Conservation (phyloP, 2,797 vertebrate genomes). For the Lindbergichthys nudifrons region DNA sequence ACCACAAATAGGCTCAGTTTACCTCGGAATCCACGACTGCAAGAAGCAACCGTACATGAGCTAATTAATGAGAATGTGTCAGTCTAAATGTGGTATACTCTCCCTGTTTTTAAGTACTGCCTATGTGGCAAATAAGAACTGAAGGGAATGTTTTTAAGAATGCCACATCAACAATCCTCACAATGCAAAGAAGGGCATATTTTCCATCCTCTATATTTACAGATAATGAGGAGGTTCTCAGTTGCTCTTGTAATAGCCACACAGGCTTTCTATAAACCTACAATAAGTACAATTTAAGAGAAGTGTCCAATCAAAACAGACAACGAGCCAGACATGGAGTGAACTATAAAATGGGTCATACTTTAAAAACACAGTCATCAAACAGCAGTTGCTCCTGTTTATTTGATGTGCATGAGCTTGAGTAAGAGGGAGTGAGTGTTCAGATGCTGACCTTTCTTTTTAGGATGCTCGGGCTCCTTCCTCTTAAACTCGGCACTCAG, state of each 20-base stretch:
- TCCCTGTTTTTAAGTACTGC: slow-evolving; percentile 15
- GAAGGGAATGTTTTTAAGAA: slow-evolving; percentile 15
- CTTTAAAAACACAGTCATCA: slow-evolving; percentile 46
- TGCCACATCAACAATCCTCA: slow-evolving; percentile 30
- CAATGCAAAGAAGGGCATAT: slow-evolving; percentile 22
- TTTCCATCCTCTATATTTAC: slow-evolving; percentile 34
- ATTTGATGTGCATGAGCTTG: slow-evolving; percentile 26
- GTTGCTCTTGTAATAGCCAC: slow-evolving; percentile 25
- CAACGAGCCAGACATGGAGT: slow-evolving; percentile 34
- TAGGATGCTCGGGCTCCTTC: slow-evolving; percentile 72
- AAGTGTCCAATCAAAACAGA: slow-evolving; percentile 52
- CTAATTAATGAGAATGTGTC: slow-evolving; percentile 24
- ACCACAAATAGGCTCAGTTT: slow-evolving; percentile 55
- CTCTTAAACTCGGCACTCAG: slow-evolving; percentile 78
- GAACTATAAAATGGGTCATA: slow-evolving; percentile 45
- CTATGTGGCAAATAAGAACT: slow-evolving; percentile 28
- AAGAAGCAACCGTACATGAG: slow-evolving; percentile 29
- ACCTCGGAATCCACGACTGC: slow-evolving; percentile 24
- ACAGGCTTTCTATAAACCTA: slow-evolving; percentile 42
- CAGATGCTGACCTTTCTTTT: slow-evolving; percentile 76
- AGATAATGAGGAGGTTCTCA: slow-evolving; percentile 51
- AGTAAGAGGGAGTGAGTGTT: slow-evolving; percentile 35
- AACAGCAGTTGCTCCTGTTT: slow-evolving; percentile 45
- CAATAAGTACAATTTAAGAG: slow-evolving; percentile 30
- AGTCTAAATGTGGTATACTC: slow-evolving; percentile 1